Base-by-base conservation (phyloP, 1,140 invertebrate genomes). In the Pararge aegeria region DNA sequence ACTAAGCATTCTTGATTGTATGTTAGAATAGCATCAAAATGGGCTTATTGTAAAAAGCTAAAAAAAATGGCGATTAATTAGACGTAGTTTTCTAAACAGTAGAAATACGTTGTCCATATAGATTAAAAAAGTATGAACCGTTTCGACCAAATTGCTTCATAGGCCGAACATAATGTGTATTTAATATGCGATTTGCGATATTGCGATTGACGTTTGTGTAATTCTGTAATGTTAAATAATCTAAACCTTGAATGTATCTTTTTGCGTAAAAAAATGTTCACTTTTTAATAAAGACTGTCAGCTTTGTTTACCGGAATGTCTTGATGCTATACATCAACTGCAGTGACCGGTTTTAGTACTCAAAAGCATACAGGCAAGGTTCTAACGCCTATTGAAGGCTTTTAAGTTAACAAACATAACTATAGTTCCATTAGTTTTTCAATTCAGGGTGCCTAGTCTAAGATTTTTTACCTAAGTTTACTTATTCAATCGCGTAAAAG, bases 121-220 rank as follows among this genome's bases (percentile, higher is more conserved):
- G 62, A 51, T 64, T 66, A 61, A 54, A 20, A 61, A 54, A 20
- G 19, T 46, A 42, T 70, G 34, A 75, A 68, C 59, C 46, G 34
- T 73, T 73, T 72, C 55, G 71, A 81, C 71, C 73, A 76, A 81
- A 55, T 50, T 46, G 65, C 65, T 70, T 70, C 57, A 55, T 30
- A 52, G 20, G 63, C 60, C 53, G 24, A 46, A 55, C 55, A 52
- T 12, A 53, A 37, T 60, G 59, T 58, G 46, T 38, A 57, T 57
- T 57, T 57, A 58, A 54, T 54, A 57, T 53, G 55, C 61, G 61
- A 64, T 57, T 64, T 30, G 34, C 52, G 68, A 52, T 46, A n/a
- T n/a, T n/a, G n/a, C n/a, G n/a, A n/a, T n/a, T 55, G 30, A 40
- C 40, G 37, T 53, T 37, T 24, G 18, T 55, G 24, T 34, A 30